Evolutionary conservation across 1,140 invertebrate species (phyloP), one percentile per base, ranked within the genome.

Genomic region (Harlomillsia oculata): DNA sequence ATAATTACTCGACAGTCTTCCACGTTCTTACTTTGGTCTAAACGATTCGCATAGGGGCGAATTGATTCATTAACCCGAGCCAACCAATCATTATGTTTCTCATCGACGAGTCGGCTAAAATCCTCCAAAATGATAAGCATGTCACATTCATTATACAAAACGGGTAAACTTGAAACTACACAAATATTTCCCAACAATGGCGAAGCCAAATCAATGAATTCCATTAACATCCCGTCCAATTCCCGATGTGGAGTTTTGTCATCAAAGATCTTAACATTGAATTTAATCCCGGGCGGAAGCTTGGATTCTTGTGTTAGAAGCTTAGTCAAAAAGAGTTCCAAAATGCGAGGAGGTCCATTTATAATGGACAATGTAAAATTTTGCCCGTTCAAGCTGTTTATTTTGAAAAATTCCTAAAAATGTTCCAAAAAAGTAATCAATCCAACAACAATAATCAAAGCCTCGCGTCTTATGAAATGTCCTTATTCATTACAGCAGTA

Each of bases 161-260:
- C 48, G 16, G 37, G 25, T 1, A 58, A 55, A 28, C 49, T 43
- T 28, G 43, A 28, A 5, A 36, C 41, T 5, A 44, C n/a, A 14
- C 36, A 43, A 25, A 59, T 37, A 26, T 56, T 60, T 43, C 44
- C 56, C 11, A 65, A 37, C 21, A 39, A 25, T 5, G 49, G 40
- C 16, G 64, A 60, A 18, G 57, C 60, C 25, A 60, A 30, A 34
- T 65, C 64, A 6, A 51, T 36, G 11, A 58, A 41, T 58, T 65
- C 64, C 64, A 65, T 65, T 11, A 52, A 16, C 3, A 65, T 41
- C 16, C 60, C 64, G 30, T 62, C 54, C 5, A 65, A 34, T 9
- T 29, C 54, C 43, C 49, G 18, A 16, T 51, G 30, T 2, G 51
- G 21, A 9, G 44, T 26, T 14, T 41, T 39, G 3, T 59, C 56